phyloP scores from a whole-genome alignment of 2,888 invertebrate genomes.

The Stenodera caucasica region DNA sequence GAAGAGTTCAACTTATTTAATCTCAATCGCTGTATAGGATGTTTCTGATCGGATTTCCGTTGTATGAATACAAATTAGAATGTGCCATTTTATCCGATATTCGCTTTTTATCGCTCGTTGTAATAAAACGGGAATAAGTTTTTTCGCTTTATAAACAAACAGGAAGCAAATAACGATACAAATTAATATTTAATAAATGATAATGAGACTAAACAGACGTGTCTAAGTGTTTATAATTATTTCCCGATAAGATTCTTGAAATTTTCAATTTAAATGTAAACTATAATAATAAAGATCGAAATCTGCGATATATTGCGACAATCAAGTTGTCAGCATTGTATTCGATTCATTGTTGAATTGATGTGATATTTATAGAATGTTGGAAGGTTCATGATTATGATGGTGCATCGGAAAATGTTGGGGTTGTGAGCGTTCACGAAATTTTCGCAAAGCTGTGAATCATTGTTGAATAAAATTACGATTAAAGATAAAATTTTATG shows the following conservation, averaged over 20 bases:
- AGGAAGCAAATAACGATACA: neutral
- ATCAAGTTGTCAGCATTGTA: neutral
- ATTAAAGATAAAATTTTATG: neutral
- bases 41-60: slow-evolving; percentile 28
- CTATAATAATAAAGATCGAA: neutral
- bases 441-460: neutral
- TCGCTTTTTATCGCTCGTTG: slow-evolving; percentile 11
- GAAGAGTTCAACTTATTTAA: slow-evolving; percentile 24
- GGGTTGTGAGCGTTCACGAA: neutral
- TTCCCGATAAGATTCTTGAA: neutral
- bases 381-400: neutral
- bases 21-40: slow-evolving; percentile 20
- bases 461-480: neutral
- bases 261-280: neutral
- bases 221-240: neutral
- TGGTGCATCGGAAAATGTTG: neutral
- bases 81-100: slow-evolving; percentile 17
- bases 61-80: slow-evolving; percentile 28
- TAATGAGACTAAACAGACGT: neutral
- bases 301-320: neutral
- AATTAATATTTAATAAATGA: neutral
- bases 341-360: neutral
- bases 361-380: neutral
- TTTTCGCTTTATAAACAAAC: neutral
- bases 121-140: neutral